Percentiles rank a stretch among this genome's conserved stretches.
These are phyloP conservation scores for Rhynchonema sp. DNA, from an alignment of 2,888 invertebrate species.

Conservation along the genomic window DNA sequence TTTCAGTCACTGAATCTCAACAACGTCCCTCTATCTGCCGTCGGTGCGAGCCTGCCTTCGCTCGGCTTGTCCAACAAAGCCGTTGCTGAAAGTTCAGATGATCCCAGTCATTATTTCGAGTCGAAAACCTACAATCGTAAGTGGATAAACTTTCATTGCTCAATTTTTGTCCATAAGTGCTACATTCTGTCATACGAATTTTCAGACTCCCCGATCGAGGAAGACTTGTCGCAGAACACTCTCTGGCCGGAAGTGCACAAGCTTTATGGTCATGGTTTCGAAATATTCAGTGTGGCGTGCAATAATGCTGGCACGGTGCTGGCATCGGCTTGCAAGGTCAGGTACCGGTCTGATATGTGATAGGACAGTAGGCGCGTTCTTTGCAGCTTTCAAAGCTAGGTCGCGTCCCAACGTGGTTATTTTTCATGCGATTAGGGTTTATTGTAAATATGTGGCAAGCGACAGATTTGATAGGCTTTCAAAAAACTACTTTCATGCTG, in stretches of 20 bases:
- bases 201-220: constrained; percentile 61
- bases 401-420: neutral
- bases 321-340: constrained; percentile 61
- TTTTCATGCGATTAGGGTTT: neutral
- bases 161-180: neutral
- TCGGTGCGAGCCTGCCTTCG: neutral
- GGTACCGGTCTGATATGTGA: no score
- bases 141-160: neutral
- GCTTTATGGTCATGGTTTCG: constrained; percentile 82
- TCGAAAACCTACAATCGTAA: neutral
- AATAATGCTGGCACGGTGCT: constrained; percentile 49
- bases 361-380: no score
- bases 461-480: no score
- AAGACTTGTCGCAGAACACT: constrained; percentile 70
- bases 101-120: neutral
- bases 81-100: constrained; percentile 31
- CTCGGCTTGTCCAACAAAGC: constrained; percentile 89
- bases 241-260: constrained; percentile 91
- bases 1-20: neutral
- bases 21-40: neutral
- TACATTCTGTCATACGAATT: neutral
- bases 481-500: no score
- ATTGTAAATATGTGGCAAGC: neutral
- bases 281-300: constrained; percentile 60
- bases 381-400: neutral